Base-by-base conservation (phyloP, 92 coral and sea anemone species). In the Umimayanthus kanabou region DNA sequence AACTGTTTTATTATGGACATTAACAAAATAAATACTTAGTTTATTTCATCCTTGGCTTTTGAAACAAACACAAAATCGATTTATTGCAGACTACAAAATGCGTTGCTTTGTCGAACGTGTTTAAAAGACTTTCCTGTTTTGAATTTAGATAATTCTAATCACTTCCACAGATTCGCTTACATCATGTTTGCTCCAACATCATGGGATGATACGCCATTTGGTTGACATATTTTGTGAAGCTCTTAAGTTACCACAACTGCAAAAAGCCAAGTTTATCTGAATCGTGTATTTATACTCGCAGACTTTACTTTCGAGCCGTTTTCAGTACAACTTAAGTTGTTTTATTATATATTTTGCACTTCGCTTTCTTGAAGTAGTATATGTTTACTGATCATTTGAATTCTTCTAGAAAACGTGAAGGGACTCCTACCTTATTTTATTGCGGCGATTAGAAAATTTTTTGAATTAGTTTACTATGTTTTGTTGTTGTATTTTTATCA, bases 61-160 rank as follows among this genome's bases (percentile, higher is more conserved):
- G 43, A 25, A 70, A 69, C 61, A 83, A 78, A 69, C 87, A 45
- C 77, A 45, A 33, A 83, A 83, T 70, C 74, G 28, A 69, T 71
- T 70, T 47, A 83, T 67, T 83, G 39, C 67, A 30, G 20, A 29
- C 74, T 45, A n/a, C 77, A 70, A 73, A 83, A 69, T 69, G 73
- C 65, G 43, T 70, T 69, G 77, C 26, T 70, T 70, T 83, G 78
- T 71, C 67, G 49, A 70, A 26, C 18, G 87, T 70, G 87, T 83
- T 78, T 69, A 70, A 83, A 83, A 70, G 77, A 83, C 78, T 83
- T 83, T 69, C 86, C 87, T 83, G 78, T 83, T 83, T 45, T 69
- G 43, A 70, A 71, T 70, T 6, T 43, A 28, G 28, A 58, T 82
- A 42, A 70, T 45, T 78, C 20, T 83, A 83, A 83, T 50, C 55